Evolutionary conservation across 2,113 vertebrate genomes (phyloP).

Genomic region (Leucopsar rothschildi): DNA sequence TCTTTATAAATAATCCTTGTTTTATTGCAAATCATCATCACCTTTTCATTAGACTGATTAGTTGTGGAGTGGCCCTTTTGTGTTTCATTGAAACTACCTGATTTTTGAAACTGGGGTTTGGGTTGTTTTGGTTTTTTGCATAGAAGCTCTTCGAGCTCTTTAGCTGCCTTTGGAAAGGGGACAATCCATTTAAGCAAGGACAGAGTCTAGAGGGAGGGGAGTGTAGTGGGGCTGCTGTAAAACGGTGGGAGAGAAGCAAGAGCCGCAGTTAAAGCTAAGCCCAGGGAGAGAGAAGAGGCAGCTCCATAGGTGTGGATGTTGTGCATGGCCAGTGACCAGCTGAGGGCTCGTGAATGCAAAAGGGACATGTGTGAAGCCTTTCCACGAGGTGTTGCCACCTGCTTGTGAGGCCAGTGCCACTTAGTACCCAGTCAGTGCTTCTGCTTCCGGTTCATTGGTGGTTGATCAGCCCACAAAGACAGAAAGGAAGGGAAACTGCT

Average conservation of each 20-base stretch:
- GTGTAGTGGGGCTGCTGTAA: background rate
- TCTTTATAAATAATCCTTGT: background rate
- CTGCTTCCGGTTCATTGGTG: background rate
- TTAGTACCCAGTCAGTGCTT: background rate
- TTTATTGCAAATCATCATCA: background rate
- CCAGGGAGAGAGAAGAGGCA: background rate
- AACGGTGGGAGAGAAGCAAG: background rate
- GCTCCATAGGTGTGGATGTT: accelerated
- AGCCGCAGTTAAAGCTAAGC: background rate
- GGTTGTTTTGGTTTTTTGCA: accelerated
- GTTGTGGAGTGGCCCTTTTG: background rate
- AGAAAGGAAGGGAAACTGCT: background rate
- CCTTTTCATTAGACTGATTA: background rate
- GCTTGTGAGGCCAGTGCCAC: background rate
- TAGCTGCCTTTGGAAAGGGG: background rate
- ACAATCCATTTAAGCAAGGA: background rate
- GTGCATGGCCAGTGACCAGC: background rate
- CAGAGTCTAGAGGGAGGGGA: background rate
- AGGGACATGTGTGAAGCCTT: background rate
- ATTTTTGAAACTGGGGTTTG: background rate
- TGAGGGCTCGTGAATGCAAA: background rate
- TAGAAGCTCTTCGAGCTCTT: background rate
- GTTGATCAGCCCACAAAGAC: background rate
- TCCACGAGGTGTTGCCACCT: background rate
- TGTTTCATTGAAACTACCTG: background rate